Evolutionary conservation across 2,113 vertebrate genomes (phyloP).

Genomic region (Apteryx mantelli): DNA sequence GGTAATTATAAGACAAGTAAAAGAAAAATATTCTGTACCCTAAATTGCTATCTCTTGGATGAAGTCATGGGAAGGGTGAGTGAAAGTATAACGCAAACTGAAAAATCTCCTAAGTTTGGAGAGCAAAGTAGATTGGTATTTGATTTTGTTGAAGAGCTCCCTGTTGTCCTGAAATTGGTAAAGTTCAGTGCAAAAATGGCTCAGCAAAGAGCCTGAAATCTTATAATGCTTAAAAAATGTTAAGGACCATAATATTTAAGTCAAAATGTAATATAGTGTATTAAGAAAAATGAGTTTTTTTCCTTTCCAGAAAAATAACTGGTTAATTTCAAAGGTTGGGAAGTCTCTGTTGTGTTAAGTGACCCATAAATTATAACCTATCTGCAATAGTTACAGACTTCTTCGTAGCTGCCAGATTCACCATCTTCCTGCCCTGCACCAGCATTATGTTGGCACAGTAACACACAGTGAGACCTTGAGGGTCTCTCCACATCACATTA

Average conservation of each 20-base stretch:
- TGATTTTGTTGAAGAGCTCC: neutral
- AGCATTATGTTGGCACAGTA: neutral
- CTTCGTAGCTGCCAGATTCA: neutral
- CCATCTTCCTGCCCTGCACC: neutral
- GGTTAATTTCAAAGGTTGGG: neutral
- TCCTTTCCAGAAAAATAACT: neutral
- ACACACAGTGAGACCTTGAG: neutral
- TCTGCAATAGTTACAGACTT: neutral
- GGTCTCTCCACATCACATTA: neutral
- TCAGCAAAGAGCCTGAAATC: neutral
- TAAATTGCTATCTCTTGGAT: neutral
- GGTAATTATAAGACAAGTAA: neutral
- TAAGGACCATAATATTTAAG: neutral
- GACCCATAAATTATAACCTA: neutral
- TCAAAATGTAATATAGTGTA: neutral
- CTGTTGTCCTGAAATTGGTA: neutral
- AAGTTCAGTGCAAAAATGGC: neutral
- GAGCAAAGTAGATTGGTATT: neutral
- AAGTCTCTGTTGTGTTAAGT: neutral
- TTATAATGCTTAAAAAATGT: neutral
- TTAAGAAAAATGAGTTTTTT: neutral
- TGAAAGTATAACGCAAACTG: neutral
- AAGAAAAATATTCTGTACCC: neutral
- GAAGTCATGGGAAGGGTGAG: conserved; percentile 11
- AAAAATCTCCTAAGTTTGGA: neutral